Evolutionary conservation across 2,113 vertebrate genomes (phyloP).

Genomic region (Clarias magur): DNA sequence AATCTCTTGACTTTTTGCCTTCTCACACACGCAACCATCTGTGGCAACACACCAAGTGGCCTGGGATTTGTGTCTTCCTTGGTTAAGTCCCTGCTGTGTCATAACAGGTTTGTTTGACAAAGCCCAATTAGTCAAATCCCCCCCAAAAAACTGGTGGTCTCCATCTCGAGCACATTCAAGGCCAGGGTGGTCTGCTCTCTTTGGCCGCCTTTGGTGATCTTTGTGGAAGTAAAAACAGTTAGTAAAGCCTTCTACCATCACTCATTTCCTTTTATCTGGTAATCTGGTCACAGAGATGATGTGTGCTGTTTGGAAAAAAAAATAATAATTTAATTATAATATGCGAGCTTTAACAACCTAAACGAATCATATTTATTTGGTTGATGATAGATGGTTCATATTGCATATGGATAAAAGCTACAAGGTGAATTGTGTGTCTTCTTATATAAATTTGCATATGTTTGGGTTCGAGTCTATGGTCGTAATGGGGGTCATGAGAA

Average conservation of each 20-base stretch:
- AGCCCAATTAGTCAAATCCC: slow-evolving; percentile 48
- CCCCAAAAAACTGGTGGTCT: slow-evolving; percentile 26
- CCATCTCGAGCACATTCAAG: slow-evolving; percentile 15
- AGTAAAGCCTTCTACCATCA: slow-evolving; percentile 10
- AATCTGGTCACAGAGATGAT: not conserved
- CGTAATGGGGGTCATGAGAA: slow-evolving; percentile 18
- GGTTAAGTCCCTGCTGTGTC: slow-evolving; percentile 41
- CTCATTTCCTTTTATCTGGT: slow-evolving; percentile 22
- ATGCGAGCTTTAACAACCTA: not conserved
- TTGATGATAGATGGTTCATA: not conserved
- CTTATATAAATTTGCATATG: not conserved
- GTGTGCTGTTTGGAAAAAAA: not conserved
- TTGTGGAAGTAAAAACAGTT: slow-evolving; percentile 7
- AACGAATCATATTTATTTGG: not conserved
- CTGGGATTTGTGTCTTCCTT: slow-evolving; percentile 34
- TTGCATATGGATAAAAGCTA: not conserved
- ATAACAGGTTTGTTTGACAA: slow-evolving; percentile 44
- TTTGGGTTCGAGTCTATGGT: not conserved
- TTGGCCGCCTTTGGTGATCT: not conserved
- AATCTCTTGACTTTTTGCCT: not conserved
- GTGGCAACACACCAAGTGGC: slow-evolving; percentile 37
- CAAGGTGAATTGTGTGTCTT: not conserved
- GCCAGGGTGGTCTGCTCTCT: slow-evolving; percentile 32
- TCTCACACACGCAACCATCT: slow-evolving; percentile 38
- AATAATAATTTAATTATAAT: too few relatives aligned